phyloP scores from a whole-genome alignment of 2,797 vertebrate species.

The Discoglossus pictus region DNA sequence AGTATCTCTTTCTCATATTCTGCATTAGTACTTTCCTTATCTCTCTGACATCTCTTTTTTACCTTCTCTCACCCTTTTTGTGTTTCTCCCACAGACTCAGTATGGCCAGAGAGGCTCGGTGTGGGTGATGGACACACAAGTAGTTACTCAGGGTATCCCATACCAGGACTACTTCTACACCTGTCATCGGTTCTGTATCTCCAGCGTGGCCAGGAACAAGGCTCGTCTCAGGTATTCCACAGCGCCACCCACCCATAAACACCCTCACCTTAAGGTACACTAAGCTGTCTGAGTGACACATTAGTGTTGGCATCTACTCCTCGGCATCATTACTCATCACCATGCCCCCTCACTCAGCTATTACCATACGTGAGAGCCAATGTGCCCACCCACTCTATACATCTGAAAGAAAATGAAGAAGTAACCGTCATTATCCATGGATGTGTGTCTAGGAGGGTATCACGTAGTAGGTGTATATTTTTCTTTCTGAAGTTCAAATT shows the following conservation, averaged over 20 bases:
- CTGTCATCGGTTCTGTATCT: slow-evolving; percentile 87
- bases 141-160: slow-evolving; percentile 88
- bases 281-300: no score
- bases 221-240: slow-evolving; percentile 79
- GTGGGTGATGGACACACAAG: slow-evolving; percentile 86
- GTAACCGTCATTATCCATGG: no score
- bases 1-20: no score
- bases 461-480: no score
- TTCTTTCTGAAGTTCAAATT: no score
- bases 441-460: no score
- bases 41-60: background rate
- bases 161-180: slow-evolving; percentile 96
- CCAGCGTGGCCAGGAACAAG: slow-evolving; percentile 83
- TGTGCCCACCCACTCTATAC: no score
- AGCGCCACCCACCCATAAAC: background rate
- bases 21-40: background rate
- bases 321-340: no score
- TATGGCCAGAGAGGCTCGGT: slow-evolving; percentile 78
- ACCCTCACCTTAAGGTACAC: background rate
- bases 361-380: background rate
- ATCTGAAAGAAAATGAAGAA: no score
- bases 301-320: no score
- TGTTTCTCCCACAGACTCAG: slow-evolving; percentile 69
- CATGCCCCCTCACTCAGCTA: no score
- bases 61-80: background rate